Percentiles rank a stretch among this genome's conserved stretches.
These are phyloP conservation scores for Oreortyx pictus DNA, from an alignment of 2,797 vertebrate species.

Conservation along the genomic window DNA sequence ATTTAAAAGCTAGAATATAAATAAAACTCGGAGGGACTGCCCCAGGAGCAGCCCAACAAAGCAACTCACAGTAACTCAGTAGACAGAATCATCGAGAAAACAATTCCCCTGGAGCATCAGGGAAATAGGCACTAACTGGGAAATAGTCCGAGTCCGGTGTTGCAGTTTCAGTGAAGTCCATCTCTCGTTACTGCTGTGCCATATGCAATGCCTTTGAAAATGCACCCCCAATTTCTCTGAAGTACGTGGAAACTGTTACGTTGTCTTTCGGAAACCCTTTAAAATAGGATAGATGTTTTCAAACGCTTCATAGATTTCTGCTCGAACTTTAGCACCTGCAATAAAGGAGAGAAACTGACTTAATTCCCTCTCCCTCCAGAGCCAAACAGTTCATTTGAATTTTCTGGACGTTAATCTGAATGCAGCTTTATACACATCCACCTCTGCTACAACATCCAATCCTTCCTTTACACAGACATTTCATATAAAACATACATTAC, in stretches of 20 bases:
- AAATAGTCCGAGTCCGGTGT: conserved; percentile 66
- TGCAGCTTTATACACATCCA: neutral
- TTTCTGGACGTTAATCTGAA: neutral
- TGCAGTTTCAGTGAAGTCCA: conserved; percentile 42
- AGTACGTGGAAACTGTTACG: conserved; percentile 81
- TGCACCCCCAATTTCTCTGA: conserved; percentile 54
- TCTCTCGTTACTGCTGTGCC: conserved; percentile 66
- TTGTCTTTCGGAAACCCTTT: conserved; percentile 98
- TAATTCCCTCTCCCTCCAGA: neutral
- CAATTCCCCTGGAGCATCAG: conserved; percentile 37
- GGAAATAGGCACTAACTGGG: conserved; percentile 65
- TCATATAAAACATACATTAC: neutral
- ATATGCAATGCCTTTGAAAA: conserved; percentile 55
- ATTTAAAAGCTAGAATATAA: conserved; percentile 80
- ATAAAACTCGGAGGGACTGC: conserved; percentile 70
- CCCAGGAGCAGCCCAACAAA: conserved; percentile 60
- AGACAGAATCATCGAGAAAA: conserved; percentile 61
- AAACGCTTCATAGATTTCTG: conserved; percentile 99
- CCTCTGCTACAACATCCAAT: neutral
- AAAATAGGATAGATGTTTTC: conserved; percentile 99
- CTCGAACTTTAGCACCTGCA: conserved; percentile 97
- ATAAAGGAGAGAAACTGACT: neutral
- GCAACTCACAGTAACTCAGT: conserved; percentile 73
- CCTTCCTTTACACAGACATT: neutral
- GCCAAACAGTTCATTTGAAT: neutral